phyloP scores from a whole-genome alignment of 2,113 vertebrate species.

The Peromyscus polionotus region DNA sequence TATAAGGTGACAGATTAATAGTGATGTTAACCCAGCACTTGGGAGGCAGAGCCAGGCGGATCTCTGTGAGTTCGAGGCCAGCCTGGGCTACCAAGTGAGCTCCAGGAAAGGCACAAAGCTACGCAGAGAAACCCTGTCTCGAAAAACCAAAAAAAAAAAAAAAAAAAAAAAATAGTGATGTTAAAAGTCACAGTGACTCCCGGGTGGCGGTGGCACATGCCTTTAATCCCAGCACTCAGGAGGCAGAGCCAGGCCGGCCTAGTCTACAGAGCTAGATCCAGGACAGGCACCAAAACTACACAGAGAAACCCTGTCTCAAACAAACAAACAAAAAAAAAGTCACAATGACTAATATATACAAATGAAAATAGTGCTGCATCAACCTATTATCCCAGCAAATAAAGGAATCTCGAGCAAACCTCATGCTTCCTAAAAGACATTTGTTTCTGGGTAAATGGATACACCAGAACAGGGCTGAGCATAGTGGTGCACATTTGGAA shows the following conservation, averaged over 20 bases:
- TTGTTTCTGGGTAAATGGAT: background rate
- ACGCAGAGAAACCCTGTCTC: no score
- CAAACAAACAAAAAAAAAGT: background rate
- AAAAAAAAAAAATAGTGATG: background rate
- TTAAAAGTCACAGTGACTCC: background rate
- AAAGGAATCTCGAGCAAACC: background rate
- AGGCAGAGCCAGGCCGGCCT: no score
- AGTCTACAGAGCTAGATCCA: no score
- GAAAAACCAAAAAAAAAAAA: no score
- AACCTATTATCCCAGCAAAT: background rate
- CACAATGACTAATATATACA: background rate
- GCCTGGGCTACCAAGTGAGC: no score
- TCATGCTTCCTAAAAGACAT: background rate
- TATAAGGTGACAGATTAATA: background rate
- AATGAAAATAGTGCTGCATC: background rate
- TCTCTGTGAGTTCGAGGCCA: no score
- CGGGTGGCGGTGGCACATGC: no score
- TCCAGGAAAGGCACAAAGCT: no score
- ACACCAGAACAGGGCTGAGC: background rate
- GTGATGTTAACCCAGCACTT: constrained; percentile 16
- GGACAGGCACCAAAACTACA: no score
- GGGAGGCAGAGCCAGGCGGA: no score
- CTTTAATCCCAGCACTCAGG: no score
- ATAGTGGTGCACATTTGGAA: background rate
- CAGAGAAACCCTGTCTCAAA: no score